Conservation (phyloP, 2,888 invertebrate species). For the Ophioninae sp. region DNA sequence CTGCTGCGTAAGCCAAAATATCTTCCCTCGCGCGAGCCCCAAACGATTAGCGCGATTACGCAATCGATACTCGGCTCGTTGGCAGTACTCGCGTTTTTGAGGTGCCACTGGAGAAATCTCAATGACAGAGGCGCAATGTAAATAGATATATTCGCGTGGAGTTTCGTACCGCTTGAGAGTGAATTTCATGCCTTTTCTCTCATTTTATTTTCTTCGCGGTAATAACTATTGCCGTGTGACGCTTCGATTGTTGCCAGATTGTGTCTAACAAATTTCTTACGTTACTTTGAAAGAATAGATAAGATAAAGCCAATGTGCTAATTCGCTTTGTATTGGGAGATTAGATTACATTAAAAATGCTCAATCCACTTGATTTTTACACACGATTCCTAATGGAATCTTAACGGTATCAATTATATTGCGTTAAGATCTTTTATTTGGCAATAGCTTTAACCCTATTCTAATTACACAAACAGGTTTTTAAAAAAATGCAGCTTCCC, state of each 20-base stretch:
- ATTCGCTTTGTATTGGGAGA: not conserved
- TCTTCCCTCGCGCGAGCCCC: conserved; percentile 44
- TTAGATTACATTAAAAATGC: too few species aligned
- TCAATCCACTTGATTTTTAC: too few species aligned
- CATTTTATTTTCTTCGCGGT: not conserved
- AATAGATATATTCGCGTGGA: conserved; percentile 46
- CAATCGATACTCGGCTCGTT: conserved; percentile 41
- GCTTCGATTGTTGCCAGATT: conserved; percentile 13
- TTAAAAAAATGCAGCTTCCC: too few species aligned
- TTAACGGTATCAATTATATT: too few species aligned
- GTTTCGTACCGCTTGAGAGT: conserved; percentile 28
- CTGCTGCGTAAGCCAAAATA: conserved; percentile 69
- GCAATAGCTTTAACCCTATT: too few species aligned
- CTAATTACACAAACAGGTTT: too few species aligned
- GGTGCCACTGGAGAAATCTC: conserved; percentile 46
- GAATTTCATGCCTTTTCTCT: not conserved
- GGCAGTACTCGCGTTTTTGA: conserved; percentile 18
- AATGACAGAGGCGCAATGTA: conserved; percentile 58
- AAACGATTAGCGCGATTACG: conserved; percentile 51
- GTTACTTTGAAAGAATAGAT: not conserved
- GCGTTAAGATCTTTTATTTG: too few species aligned
- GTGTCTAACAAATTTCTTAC: conserved; percentile 4
- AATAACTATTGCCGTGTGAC: conserved; percentile 44
- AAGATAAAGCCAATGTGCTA: not conserved
- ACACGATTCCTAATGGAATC: too few species aligned